Percentiles rank a stretch among this genome's conserved stretches.
Conservation (phyloP, 2,888 invertebrate genomes). For the Agrochola lota region DNA sequence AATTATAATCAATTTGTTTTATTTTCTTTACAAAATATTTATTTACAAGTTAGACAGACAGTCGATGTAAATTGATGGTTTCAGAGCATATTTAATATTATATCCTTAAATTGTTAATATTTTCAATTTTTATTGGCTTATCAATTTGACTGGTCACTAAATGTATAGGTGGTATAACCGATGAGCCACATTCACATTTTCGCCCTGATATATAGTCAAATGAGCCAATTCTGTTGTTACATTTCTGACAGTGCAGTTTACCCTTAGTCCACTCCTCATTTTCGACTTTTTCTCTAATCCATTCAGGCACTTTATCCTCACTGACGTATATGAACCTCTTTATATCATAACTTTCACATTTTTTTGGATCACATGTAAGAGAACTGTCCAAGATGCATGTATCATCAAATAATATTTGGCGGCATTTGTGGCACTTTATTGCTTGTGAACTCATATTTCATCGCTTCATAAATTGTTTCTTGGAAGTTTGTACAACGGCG, state of each 20-base stretch:
- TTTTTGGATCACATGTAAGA: slow-evolving; percentile 69
- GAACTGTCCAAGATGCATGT: slow-evolving; percentile 64
- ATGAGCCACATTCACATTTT: slow-evolving; percentile 91
- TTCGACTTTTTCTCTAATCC: slow-evolving; percentile 90
- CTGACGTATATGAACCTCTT: slow-evolving; percentile 86
- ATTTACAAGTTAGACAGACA: neutral
- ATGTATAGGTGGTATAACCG: slow-evolving; percentile 91
- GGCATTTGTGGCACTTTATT: slow-evolving; percentile 88
- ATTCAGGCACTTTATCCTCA: slow-evolving; percentile 90
- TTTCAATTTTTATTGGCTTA: slow-evolving; percentile 70
- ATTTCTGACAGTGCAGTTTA: slow-evolving; percentile 91
- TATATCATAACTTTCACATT: slow-evolving; percentile 79
- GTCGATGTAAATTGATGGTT: neutral
- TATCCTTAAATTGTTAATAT: slow-evolving; percentile 54
- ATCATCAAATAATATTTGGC: slow-evolving; percentile 79
- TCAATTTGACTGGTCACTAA: slow-evolving; percentile 92
- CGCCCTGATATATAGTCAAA: slow-evolving; percentile 92
- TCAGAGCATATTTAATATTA: neutral
- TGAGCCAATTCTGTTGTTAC: slow-evolving; percentile 91
- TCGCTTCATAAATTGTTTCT: neutral
- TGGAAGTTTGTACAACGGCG: neutral
- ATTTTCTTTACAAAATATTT: slow-evolving; percentile 26
- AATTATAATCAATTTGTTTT: slow-evolving; percentile 26
- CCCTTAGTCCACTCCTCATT: slow-evolving; percentile 92
- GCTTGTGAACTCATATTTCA: slow-evolving; percentile 54